Evolutionary conservation across 2,888 invertebrate genomes (phyloP).

Genomic region (Neuroscelio doddi): DNA sequence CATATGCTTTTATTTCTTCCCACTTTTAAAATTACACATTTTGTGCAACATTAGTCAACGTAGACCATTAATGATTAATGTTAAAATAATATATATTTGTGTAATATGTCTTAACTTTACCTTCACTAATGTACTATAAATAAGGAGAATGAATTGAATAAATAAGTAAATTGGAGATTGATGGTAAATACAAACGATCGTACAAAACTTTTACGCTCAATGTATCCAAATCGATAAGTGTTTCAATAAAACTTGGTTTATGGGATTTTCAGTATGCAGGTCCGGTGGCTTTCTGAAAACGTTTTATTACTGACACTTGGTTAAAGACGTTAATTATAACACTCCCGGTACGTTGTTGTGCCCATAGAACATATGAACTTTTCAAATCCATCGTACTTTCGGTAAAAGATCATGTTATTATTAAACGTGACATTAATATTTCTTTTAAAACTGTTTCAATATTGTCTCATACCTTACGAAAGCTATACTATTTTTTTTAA

Average conservation of each 20-base stretch:
- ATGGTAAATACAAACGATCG: conserved; percentile 29
- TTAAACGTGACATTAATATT: conserved; percentile 20
- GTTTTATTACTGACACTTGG: conserved; percentile 47
- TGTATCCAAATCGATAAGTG: conserved; percentile 54
- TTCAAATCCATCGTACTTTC: conserved; percentile 18
- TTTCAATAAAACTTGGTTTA: conserved; percentile 61
- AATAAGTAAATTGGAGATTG: too few relatives aligned
- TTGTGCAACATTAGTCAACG: not conserved
- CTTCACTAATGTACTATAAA: too few relatives aligned
- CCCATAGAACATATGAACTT: conserved; percentile 11
- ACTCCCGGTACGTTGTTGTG: conserved; percentile 14
- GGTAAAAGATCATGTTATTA: conserved; percentile 13
- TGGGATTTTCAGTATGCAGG: conserved; percentile 41
- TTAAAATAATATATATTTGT: too few relatives aligned
- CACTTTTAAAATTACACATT: not conserved
- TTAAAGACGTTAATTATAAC: conserved; percentile 22
- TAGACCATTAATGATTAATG: too few relatives aligned
- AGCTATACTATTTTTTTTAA: too few relatives aligned
- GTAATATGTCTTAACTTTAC: too few relatives aligned
- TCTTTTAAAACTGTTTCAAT: conserved; percentile 5
- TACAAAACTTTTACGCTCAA: conserved; percentile 51
- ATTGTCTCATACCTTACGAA: conserved; percentile 9
- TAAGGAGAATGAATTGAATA: too few relatives aligned
- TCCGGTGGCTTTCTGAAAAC: conserved; percentile 28
- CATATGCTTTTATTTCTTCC: not conserved